Evolutionary conservation across 1,140 invertebrate genomes (phyloP).

Genomic region (Drosophila micromelanica): DNA sequence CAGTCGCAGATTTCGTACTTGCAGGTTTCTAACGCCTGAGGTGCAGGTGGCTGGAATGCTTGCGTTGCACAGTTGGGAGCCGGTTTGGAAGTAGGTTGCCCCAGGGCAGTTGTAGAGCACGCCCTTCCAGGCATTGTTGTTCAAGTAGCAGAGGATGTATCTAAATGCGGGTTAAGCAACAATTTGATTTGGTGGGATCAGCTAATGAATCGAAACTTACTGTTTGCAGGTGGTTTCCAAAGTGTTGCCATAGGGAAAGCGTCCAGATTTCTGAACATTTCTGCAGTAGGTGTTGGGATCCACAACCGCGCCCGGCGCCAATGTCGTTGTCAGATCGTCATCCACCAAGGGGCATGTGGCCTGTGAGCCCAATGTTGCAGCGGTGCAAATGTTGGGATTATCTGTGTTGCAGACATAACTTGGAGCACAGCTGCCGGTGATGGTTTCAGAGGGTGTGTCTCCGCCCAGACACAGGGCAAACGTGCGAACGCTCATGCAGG

Average conservation of each 20-base stretch:
- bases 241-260: constrained; percentile 42
- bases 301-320: neutral
- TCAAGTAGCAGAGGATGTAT: constrained; percentile 37
- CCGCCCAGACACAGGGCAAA: constrained; percentile 51
- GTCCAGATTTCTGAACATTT: constrained; percentile 17
- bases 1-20: constrained; percentile 9
- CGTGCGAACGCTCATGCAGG: constrained; percentile 36
- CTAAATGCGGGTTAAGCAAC: neutral
- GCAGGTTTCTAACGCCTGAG: constrained; percentile 4
- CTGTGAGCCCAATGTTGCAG: neutral
- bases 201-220: constrained; percentile 21
- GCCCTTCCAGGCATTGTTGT: constrained; percentile 14
- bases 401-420: constrained; percentile 34
- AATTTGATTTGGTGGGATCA: neutral
- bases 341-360: constrained; percentile 26
- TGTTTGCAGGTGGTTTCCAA: constrained; percentile 45
- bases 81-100: constrained; percentile 49
- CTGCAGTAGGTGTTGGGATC: constrained; percentile 36
- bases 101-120: constrained; percentile 49
- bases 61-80: constrained; percentile 12
- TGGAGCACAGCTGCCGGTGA: constrained; percentile 40
- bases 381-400: constrained; percentile 32
- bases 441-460: neutral
- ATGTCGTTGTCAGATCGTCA: constrained; percentile 2
- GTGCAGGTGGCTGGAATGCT: constrained; percentile 43